phyloP scores from a whole-genome alignment of 2,797 vertebrate species.

The Sebastes minor region DNA sequence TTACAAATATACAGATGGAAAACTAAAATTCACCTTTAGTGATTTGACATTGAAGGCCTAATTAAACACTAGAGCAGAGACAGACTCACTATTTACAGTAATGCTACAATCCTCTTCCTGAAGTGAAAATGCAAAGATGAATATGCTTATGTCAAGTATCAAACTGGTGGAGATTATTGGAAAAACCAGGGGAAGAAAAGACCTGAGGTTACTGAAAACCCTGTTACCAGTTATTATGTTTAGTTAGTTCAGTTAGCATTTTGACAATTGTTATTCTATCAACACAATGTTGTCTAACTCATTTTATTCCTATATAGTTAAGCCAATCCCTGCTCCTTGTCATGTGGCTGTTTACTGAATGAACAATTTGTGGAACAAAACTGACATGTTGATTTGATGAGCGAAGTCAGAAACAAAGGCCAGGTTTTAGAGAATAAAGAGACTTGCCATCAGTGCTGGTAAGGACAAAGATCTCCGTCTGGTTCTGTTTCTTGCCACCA shows the following conservation, averaged over 20 bases:
- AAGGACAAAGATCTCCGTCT: slow-evolving; percentile 91
- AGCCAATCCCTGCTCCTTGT: neutral
- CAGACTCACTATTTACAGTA: neutral
- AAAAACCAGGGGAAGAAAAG: neutral
- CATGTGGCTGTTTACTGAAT: neutral
- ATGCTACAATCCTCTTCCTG: neutral
- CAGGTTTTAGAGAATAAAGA: slow-evolving; percentile 11
- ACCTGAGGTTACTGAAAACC: neutral
- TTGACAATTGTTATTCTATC: neutral
- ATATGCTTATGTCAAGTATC: neutral
- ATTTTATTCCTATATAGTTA: neutral
- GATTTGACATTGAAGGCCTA: neutral
- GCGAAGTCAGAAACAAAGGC: neutral
- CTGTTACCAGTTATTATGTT: neutral
- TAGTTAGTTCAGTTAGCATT: neutral
- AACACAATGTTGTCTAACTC: neutral
- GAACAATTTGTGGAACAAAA: neutral
- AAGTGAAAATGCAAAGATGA: neutral
- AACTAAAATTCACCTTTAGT: neutral
- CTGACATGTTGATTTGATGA: neutral
- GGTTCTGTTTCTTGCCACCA: slow-evolving; percentile 90
- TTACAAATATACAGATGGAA: slow-evolving; percentile 5
- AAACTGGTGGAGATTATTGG: neutral
- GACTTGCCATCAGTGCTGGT: slow-evolving; percentile 94
- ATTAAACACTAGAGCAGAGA: neutral